These are phyloP conservation scores for Sebastiscus albofasciatus DNA, from an alignment of 2,797 vertebrate genomes.

Conservation along the genomic window DNA sequence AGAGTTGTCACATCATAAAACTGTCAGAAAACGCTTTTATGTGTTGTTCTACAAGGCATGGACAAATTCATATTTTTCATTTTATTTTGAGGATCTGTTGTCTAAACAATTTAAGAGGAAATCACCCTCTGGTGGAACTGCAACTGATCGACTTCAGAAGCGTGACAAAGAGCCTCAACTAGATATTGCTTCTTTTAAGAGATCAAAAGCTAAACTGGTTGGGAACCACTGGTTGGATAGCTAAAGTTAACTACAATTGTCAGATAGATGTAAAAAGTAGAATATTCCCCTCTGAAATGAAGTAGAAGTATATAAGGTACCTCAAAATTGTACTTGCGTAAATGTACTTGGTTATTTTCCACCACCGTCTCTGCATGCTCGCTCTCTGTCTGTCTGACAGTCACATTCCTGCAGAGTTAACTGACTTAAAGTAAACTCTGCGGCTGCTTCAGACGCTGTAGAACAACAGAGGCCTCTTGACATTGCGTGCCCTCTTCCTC, in stretches of 20 bases:
- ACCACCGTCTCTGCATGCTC: neutral
- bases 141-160: neutral
- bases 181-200: neutral
- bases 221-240: too few relatives aligned
- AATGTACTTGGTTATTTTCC: conserved; percentile 18
- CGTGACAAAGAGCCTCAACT: too few relatives aligned
- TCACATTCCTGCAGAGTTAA: conserved; percentile 72
- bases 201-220: too few relatives aligned
- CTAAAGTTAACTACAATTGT: neutral
- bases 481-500: conserved; percentile 35
- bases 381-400: conserved; percentile 25
- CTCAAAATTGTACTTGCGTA: neutral
- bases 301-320: neutral
- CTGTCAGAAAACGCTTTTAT: neutral
- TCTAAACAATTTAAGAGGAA: neutral
- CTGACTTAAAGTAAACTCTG: conserved; percentile 69
- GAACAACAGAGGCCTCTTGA: conserved; percentile 65
- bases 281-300: neutral
- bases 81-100: neutral
- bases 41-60: neutral
- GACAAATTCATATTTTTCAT: neutral
- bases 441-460: conserved; percentile 51
- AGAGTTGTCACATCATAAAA: neutral
- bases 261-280: neutral
- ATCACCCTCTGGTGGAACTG: neutral